Evolutionary conservation across 1,140 invertebrate species (phyloP).

Genomic region (Thalassaphorura encarpata): DNA sequence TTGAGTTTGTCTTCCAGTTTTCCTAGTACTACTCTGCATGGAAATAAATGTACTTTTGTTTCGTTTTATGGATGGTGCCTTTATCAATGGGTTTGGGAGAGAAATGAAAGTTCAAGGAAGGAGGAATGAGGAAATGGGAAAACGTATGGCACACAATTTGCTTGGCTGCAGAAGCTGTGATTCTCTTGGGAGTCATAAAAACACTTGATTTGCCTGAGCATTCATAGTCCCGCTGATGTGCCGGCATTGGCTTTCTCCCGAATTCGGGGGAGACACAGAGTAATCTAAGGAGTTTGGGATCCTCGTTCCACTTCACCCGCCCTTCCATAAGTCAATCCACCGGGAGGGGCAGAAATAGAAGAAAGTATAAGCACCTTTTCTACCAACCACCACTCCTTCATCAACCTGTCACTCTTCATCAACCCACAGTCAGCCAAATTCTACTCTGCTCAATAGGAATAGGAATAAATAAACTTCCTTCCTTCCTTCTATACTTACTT

Average conservation of each 20-base stretch:
- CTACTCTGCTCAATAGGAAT: too few species aligned
- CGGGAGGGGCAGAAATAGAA: not conserved
- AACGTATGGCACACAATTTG: constrained; percentile 32
- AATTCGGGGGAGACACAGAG: not conserved
- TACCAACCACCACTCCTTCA: constrained; percentile 13
- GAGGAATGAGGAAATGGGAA: constrained; percentile 24
- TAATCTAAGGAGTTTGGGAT: too few species aligned
- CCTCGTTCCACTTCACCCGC: not conserved
- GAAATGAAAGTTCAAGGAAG: constrained; percentile 26
- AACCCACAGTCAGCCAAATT: not conserved
- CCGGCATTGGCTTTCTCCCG: not conserved
- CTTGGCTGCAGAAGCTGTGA: constrained; percentile 18
- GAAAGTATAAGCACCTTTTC: not conserved
- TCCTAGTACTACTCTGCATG: too few species aligned
- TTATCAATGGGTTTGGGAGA: constrained; percentile 29
- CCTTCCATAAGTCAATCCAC: too few species aligned
- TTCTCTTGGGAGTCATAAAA: constrained; percentile 32
- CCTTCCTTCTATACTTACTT: too few species aligned
- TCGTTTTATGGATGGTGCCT: constrained; percentile 25
- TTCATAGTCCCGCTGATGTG: constrained; percentile 21
- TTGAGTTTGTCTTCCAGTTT: too few species aligned
- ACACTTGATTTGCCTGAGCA: constrained; percentile 32
- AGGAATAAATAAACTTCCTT: too few species aligned
- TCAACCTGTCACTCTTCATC: constrained; percentile 29
- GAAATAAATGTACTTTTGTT: constrained; percentile 29